Conservation (phyloP, 2,113 vertebrate species). For the Junco hyemalis region DNA sequence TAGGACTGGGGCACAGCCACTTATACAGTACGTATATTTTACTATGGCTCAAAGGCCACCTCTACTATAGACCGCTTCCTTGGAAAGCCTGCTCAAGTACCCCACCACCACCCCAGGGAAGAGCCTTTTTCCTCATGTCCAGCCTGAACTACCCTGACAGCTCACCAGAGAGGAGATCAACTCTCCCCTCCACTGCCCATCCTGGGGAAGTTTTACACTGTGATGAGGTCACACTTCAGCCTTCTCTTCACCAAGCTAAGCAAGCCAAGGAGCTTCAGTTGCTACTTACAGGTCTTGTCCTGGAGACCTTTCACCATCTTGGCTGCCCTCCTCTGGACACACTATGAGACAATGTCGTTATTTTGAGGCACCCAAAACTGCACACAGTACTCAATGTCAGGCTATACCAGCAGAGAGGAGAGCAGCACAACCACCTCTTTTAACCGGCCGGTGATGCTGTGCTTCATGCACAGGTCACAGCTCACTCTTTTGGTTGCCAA, state of each 20-base stretch:
- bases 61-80: background rate
- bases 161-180: background rate
- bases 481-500: background rate
- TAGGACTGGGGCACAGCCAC: too few relatives aligned
- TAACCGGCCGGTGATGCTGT: background rate
- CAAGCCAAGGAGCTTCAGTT: background rate
- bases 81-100: background rate
- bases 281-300: background rate
- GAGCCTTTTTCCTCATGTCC: background rate
- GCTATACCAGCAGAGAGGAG: background rate
- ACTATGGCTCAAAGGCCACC: too few relatives aligned
- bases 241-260: background rate
- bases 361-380: background rate
- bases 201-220: background rate
- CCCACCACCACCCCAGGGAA: background rate
- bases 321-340: background rate
- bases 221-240: background rate
- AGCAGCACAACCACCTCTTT: rapidly evolving
- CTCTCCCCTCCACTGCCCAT: background rate
- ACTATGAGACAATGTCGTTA: background rate
- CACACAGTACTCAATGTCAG: background rate
- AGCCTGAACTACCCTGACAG: background rate
- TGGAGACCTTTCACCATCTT: rapidly evolving
- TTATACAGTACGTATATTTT: too few relatives aligned
- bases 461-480: background rate